Evolutionary conservation across 2,797 vertebrate species (phyloP).

Genomic region (Graptemys geographica): DNA sequence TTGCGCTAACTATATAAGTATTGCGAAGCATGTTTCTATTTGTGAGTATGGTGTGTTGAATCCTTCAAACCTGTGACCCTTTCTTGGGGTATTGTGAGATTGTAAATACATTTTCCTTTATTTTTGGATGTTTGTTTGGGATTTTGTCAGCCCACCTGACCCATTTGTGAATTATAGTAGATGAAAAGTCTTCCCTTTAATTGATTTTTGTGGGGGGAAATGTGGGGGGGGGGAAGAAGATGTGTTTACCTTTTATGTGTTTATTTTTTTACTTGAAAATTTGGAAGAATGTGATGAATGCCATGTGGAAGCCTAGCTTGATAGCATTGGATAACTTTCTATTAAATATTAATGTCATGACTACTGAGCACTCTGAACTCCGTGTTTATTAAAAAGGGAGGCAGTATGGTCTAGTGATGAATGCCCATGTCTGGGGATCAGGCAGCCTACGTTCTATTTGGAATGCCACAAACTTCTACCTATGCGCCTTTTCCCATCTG

Average conservation of each 20-base stretch:
- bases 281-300: neutral
- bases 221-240: neutral
- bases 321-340: rapidly evolving
- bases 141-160: neutral
- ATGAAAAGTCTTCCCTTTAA: neutral
- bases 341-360: neutral
- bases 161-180: neutral
- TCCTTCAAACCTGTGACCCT: neutral
- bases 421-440: neutral
- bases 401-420: neutral
- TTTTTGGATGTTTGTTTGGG: neutral
- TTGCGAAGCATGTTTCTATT: neutral
- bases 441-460: neutral
- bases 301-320: neutral
- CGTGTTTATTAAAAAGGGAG: neutral
- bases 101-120: neutral
- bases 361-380: neutral
- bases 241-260: neutral
- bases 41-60: neutral
- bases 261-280: neutral
- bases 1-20: neutral
- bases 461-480: neutral
- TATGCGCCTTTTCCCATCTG: neutral
- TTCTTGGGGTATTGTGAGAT: neutral
- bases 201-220: neutral